Base-by-base conservation (phyloP, 2,888 invertebrate genomes). In the Dryomyza anilis region DNA sequence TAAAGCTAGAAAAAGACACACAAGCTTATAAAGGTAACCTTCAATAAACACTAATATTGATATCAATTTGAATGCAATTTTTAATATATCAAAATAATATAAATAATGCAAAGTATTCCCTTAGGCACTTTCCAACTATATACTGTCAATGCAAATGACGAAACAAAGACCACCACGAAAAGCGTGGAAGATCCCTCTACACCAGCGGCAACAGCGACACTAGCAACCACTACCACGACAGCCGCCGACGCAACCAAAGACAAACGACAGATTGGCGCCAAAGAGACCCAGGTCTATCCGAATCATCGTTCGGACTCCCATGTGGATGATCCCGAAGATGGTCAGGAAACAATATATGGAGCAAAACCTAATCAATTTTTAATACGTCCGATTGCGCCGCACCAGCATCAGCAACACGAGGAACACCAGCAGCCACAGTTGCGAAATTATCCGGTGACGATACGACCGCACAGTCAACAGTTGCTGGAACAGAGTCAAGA, bases 401-500 rank as follows among this genome's bases (percentile, higher is more conserved):
- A 79, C 61, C 80, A 79, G 62, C 80, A 78, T 57, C 78, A 77
- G 46, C 77, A 76, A 48, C 75, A 76, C 45, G 77, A 79, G 48
- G 74, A 76, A 43, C 77, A 80, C 57, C 78, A 78, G 68, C 78
- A 75, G 70, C 76, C 77, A 56, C 79, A 81, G 67, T 74, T 81
- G 70, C 79, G 81, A 57, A 81, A 81, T 69, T 81, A 76, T 69
- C 79, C 77, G 21, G 77, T 78, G 6, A 73, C 75, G 64, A 71
- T 77, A 53, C 74, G 81, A 56, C 81, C 81, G 19, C 81, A 81
- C 65, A 78, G 78, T 36, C 76, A 76, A 39, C 79, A 79, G 61
- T 68, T 78, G 69, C 73, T 81, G 71, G 81, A 81, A 68, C 81
- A 81, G 68, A 81, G 81, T 69, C 81, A 80, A 68, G 81, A 81